A percentile compares a stretch with the other conserved stretches of the same genome.
Conservation (phyloP, 2,113 vertebrate species). For the Sus scrofa region DNA sequence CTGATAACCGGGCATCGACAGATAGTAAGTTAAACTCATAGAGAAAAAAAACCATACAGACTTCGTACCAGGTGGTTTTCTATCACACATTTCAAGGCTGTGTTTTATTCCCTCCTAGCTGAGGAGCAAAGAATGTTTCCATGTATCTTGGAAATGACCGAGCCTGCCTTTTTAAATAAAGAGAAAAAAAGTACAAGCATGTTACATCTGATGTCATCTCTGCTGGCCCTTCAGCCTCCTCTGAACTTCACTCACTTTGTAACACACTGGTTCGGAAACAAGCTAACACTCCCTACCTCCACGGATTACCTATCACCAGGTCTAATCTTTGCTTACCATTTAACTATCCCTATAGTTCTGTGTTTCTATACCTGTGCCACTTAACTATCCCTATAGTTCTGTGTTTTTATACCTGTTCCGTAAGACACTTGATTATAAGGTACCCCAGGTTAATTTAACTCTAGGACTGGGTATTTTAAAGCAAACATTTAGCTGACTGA, state of each 20-base stretch:
- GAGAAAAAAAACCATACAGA: accelerated
- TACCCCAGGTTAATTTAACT: too few species aligned
- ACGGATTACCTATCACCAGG: too few species aligned
- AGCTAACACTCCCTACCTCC: too few species aligned
- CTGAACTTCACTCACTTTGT: too few species aligned
- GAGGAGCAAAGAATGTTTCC: not conserved
- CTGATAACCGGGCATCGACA: not conserved
- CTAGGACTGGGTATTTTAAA: not conserved
- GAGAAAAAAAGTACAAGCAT: not conserved
- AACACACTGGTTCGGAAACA: too few species aligned
- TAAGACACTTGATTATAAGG: too few species aligned
- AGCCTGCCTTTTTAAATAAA: not conserved
- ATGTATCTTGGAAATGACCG: not conserved
- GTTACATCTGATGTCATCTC: not conserved
- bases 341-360: too few species aligned
- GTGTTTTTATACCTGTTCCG: not conserved
- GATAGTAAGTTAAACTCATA: not conserved
- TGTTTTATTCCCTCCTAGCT: not conserved
- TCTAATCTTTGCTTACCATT: too few species aligned
- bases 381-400: too few species aligned
- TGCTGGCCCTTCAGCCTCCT: not conserved
- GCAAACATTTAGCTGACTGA: accelerated
- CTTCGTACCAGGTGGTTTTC: accelerated
- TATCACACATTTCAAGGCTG: accelerated
- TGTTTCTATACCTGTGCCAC: too few species aligned